Evolutionary conservation across 1,140 invertebrate genomes (phyloP).

Genomic region (Heliconius melpomene): DNA sequence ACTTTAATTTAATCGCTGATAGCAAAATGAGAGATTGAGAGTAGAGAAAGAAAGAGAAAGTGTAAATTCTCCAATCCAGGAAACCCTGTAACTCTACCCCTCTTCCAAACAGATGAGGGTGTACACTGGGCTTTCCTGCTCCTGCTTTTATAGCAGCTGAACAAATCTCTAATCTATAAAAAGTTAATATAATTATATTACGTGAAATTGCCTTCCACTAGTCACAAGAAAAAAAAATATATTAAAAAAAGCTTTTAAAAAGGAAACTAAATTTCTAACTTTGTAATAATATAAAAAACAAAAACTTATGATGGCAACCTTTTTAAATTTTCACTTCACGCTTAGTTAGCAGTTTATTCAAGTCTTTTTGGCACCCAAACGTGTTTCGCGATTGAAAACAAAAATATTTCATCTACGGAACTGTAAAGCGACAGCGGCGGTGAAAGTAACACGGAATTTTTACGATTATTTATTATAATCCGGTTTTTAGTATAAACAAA

Average conservation of each 20-base stretch:
- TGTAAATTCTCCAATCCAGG: too few relatives aligned
- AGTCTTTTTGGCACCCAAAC: constrained; percentile 46
- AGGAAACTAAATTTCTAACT: neutral
- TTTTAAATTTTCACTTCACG: constrained; percentile 56
- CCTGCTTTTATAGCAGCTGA: too few relatives aligned
- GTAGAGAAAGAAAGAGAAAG: too few relatives aligned
- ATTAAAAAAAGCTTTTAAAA: too few relatives aligned
- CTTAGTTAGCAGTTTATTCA: constrained; percentile 48
- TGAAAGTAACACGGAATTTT: constrained; percentile 38
- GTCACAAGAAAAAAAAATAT: too few relatives aligned
- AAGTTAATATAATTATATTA: neutral
- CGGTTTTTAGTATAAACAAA: constrained; percentile 26
- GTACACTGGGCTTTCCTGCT: too few relatives aligned
- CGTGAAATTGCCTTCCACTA: neutral
- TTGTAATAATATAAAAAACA: neutral
- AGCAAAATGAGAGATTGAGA: too few relatives aligned
- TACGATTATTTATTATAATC: constrained; percentile 32
- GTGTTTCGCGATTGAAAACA: constrained; percentile 21
- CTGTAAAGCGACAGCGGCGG: constrained; percentile 26
- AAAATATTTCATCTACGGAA: constrained; percentile 28
- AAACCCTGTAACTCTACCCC: too few relatives aligned
- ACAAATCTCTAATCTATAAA: too few relatives aligned
- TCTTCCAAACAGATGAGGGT: too few relatives aligned
- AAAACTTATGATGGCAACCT: neutral
- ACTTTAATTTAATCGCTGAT: too few relatives aligned